Percentiles rank a stretch among this genome's conserved stretches.
Evolutionary conservation across 2,888 invertebrate species (phyloP).

Genomic region (Eilema caniola): DNA sequence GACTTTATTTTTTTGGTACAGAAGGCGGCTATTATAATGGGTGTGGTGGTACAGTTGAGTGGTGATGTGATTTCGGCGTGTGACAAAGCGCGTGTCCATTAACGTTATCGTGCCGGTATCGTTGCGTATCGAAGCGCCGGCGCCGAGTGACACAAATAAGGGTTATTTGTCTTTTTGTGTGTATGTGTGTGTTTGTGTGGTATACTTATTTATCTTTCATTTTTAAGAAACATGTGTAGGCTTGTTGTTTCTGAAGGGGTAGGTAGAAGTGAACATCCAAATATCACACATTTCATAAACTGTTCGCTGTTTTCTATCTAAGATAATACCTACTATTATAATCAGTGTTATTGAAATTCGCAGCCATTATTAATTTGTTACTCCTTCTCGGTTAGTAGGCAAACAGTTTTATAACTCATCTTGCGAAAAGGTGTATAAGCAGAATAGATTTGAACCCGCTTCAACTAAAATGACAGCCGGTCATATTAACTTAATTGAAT

Average conservation of each 20-base stretch:
- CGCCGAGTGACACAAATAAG: slow-evolving; percentile 74
- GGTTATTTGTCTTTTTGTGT: slow-evolving; percentile 65
- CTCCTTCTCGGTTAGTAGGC: too few species aligned
- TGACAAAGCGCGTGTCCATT: slow-evolving; percentile 82
- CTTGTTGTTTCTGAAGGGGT: not conserved
- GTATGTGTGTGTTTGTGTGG: slow-evolving; percentile 45
- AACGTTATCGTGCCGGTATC: slow-evolving; percentile 82
- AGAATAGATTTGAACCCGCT: too few species aligned
- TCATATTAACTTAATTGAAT: too few species aligned
- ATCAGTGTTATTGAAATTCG: too few species aligned
- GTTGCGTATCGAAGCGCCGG: slow-evolving; percentile 83
- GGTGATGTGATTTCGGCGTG: slow-evolving; percentile 61
- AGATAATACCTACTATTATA: too few species aligned
- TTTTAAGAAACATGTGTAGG: slow-evolving; percentile 1
- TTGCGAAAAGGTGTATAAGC: too few species aligned
- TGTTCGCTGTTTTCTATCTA: not conserved
- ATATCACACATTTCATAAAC: not conserved
- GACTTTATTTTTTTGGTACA: slow-evolving; percentile 36
- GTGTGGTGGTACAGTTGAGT: slow-evolving; percentile 56
- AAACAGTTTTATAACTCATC: too few species aligned
- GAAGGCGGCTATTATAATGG: slow-evolving; percentile 51
- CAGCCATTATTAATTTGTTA: too few species aligned
- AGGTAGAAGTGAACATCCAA: not conserved
- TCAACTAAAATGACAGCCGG: too few species aligned
- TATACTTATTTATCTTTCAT: slow-evolving; percentile 1